Conservation (phyloP, 2,113 vertebrate genomes). For the Carlito syrichta region DNA sequence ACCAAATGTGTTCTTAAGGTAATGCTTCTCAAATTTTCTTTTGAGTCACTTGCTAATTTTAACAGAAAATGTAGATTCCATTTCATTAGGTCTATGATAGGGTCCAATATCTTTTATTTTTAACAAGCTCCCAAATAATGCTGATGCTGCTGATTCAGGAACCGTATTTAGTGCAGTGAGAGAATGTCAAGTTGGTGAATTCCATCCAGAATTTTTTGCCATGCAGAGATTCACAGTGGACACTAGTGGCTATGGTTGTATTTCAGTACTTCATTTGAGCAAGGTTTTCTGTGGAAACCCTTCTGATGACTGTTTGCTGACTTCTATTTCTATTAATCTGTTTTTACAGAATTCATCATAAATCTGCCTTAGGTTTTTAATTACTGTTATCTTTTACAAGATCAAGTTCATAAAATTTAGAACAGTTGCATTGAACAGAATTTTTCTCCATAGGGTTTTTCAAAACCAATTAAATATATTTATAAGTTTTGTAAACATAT, state of each 20-base stretch:
- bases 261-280: neutral
- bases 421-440: neutral
- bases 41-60: neutral
- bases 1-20: neutral
- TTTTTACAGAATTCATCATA: neutral
- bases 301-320: neutral
- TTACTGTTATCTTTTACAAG: constrained; percentile 9
- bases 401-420: neutral
- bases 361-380: neutral
- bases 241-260: neutral
- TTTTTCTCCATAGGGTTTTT: neutral
- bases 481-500: neutral
- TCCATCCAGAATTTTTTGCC: neutral
- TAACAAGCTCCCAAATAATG: neutral
- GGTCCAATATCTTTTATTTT: neutral
- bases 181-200: neutral
- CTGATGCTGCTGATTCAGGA: neutral
- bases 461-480: neutral
- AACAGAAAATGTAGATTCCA: neutral
- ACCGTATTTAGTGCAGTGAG: neutral
- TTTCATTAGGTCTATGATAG: neutral
- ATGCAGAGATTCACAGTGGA: neutral
- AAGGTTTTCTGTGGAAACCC: neutral
- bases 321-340: constrained; percentile 6
- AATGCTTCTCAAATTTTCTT: neutral